Base-by-base conservation (phyloP, 2,113 vertebrate species). In the Genyomyrus donnyi region DNA sequence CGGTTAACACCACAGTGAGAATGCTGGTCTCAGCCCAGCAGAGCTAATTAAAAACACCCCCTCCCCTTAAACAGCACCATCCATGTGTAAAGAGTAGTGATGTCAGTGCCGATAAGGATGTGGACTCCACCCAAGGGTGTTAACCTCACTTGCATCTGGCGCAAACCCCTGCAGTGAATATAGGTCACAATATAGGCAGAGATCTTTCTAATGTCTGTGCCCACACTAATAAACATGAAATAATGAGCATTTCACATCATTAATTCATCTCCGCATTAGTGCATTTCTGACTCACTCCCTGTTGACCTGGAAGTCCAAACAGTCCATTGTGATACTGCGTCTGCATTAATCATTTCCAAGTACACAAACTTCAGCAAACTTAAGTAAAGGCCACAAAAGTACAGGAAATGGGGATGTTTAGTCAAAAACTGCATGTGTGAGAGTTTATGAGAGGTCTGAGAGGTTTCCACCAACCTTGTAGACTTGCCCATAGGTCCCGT, bases 401-500 rank as follows among this genome's bases (percentile, higher is more conserved):
- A 3, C 24, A 27, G 9, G 6, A n/a, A 66, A 11, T 9, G 9
- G 9, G 62, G 9, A 24, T n/a, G 56, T 62, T 62, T n/a, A n/a
- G 21, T 62, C 56, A 62, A 62, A 62, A 24, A 62, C 24, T 62
- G 56, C 21, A 27, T 1, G 11, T 31, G n/a, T 70, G 62, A 31
- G n/a, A 27, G 62, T 70, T 70, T 31, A 70, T 70, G n/a, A 27
- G 24, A 10, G 24, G 8, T 15, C 27, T 52, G 53, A 17, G 48
- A 52, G 70, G 15, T 31, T 45, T 11, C 0, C 27, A 89, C 91
- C 87, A 80, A 97, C 97, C 96, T 97, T 97, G 93, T 98, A 98
- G 91, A 98, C 98, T 96, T 97, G 97, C 91, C 97, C 97, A 9
- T 97, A 97, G 21, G 97, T 97, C 56, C 97, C 97, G 93, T 97